Evolutionary conservation across 2,113 vertebrate genomes (phyloP).

Genomic region (Cyrtonyx montezumae): DNA sequence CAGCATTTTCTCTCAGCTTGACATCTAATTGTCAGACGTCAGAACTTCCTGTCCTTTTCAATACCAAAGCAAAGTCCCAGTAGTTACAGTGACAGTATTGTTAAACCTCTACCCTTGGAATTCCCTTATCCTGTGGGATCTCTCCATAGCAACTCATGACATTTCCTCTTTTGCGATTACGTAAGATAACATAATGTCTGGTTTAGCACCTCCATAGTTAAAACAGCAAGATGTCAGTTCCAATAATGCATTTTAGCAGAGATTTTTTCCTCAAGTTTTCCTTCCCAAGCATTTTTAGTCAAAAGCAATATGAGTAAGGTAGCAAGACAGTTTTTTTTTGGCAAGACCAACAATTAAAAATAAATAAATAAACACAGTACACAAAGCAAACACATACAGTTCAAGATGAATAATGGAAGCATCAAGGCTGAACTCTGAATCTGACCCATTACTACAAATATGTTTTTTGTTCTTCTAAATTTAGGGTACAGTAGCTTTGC

Average conservation of each 20-base stretch:
- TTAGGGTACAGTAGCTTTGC: not conserved
- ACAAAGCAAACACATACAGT: not conserved
- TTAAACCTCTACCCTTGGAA: not conserved
- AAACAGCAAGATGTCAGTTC: not conserved
- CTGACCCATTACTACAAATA: not conserved
- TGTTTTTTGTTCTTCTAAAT: not conserved
- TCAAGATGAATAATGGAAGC: not conserved
- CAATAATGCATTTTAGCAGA: not conserved
- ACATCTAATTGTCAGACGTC: not conserved
- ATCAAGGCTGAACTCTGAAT: not conserved
- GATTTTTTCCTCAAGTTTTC: not conserved
- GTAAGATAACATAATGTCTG: not conserved
- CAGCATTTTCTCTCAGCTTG: not conserved
- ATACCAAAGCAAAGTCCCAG: not conserved
- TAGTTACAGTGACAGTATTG: not conserved
- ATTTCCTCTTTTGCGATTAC: not conserved
- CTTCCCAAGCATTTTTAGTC: not conserved
- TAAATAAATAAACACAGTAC: not conserved
- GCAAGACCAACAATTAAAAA: not conserved
- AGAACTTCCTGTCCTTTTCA: not conserved
- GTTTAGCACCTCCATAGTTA: not conserved
- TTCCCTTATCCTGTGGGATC: not conserved
- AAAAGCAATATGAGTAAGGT: not conserved
- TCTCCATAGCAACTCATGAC: not conserved
- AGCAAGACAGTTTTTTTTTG: not conserved